Conservation (phyloP, 2,888 invertebrate genomes). For the Lasioglossum villosulum region DNA sequence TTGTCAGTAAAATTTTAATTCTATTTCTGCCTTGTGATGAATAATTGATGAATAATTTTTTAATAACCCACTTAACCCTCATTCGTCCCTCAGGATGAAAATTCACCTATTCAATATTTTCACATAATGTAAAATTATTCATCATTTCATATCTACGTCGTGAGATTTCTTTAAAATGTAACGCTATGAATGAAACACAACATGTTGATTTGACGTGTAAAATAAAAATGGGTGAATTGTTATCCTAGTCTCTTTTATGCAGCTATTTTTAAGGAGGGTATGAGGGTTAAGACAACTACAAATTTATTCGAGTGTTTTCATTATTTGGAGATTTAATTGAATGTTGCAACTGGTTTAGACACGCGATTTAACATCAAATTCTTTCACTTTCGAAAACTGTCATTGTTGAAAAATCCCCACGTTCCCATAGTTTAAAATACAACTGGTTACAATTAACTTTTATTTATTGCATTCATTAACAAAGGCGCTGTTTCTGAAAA, state of each 20-base stretch:
- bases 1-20: neutral
- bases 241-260: too few species aligned
- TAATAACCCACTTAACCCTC: neutral
- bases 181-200: too few species aligned
- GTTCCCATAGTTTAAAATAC: neutral
- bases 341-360: neutral
- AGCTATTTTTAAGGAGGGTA: too few species aligned
- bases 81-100: too few species aligned
- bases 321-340: neutral
- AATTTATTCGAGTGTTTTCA: neutral
- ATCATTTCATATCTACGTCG: too few species aligned
- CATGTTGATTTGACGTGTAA: too few species aligned
- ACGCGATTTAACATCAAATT: neutral
- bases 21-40: neutral
- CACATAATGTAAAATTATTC: too few species aligned
- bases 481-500: neutral
- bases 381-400: neutral
- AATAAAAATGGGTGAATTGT: too few species aligned
- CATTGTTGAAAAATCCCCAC: neutral
- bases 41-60: neutral
- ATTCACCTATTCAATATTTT: too few species aligned
- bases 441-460: neutral
- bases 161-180: too few species aligned
- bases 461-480: neutral
- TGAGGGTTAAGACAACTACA: neutral